Base-by-base conservation (phyloP, 2,797 vertebrate species). In the Lycodopsis pacificus region DNA sequence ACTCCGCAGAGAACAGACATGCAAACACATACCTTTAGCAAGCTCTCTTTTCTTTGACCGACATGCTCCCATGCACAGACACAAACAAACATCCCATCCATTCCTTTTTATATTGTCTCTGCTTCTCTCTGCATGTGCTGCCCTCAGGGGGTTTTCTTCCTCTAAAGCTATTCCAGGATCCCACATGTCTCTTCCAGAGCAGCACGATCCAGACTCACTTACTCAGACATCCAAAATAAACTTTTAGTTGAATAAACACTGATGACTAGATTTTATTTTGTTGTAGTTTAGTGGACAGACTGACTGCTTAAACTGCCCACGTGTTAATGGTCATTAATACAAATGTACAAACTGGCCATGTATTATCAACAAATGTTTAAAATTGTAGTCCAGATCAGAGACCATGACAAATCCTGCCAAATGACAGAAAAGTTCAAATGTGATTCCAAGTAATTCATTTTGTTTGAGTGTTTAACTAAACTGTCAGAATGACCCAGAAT, bases 111-210 rank as follows among this genome's bases (percentile, higher is more conserved):
- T 84, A 83, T 88, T 68, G 58, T 76, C 22, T 67, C 27, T 25
- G 66, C 62, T 44, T 27, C 56, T 53, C 34, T 75, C 34, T 65
- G 67, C 61, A 59, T 68, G 34, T 15, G 65, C 67, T 36, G 80
- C 78, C 85, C 78, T 30, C 0, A 1, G 85, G 85, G 76, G 25
- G 10, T 7, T 49, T 84, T 83, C 44, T 71, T 65, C 36, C 44
- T 69, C 49, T 12, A 38, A 89, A 82, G 84, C 81, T 61, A 67
- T 63, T 81, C 81, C 79, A 81, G 84, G 65, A 81, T 71, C 44
- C 65, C 36, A n/a, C 61, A 54, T 72, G 53, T 80, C 68, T 84
- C 56, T 14, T 51, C 27, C 51, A 82, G 76, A 71, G n/a, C 48
- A 30, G 44, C 71, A 56, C 36, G 2, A 38, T 54, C 27, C 44